Evolutionary conservation across 2,888 invertebrate species (phyloP).

Genomic region (Drymonia ruficornis): DNA sequence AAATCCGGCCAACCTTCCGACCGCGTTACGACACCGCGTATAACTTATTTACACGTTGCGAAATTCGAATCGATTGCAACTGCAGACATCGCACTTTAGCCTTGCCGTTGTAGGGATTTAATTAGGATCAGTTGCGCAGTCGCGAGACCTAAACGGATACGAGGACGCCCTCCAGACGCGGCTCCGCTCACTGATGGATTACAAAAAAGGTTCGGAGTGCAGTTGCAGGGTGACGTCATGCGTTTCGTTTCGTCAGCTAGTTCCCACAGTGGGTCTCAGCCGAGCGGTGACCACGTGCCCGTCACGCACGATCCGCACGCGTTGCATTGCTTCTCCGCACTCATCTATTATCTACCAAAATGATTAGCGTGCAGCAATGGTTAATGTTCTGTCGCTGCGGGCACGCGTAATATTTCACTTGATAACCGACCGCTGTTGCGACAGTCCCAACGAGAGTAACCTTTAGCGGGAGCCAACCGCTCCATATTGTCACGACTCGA

Average conservation of each 20-base stretch:
- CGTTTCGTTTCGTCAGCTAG: constrained; percentile 70
- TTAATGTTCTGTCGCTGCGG: constrained; percentile 19
- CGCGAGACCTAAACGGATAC: constrained; percentile 80
- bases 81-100: constrained; percentile 82
- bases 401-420: constrained; percentile 56
- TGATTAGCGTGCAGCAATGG: constrained; percentile 11
- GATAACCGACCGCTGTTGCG: constrained; percentile 64
- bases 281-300: constrained; percentile 32
- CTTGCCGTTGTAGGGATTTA: constrained; percentile 83
- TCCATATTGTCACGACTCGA: constrained; percentile 79
- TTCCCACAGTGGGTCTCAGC: constrained; percentile 66
- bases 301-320: constrained; percentile 26
- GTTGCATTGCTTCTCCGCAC: background rate
- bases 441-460: constrained; percentile 79
- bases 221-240: constrained; percentile 63
- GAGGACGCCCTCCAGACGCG: constrained; percentile 76
- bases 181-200: constrained; percentile 75
- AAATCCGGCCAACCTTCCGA: constrained; percentile 85
- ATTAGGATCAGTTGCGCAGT: constrained; percentile 83
- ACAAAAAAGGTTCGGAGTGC: constrained; percentile 70
- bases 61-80: constrained; percentile 84
- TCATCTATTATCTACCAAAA: background rate
- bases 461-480: constrained; percentile 74
- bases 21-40: constrained; percentile 79
- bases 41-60: constrained; percentile 84